Evolutionary conservation across 2,888 invertebrate genomes (phyloP).

Genomic region (Steromphala cineraria): DNA sequence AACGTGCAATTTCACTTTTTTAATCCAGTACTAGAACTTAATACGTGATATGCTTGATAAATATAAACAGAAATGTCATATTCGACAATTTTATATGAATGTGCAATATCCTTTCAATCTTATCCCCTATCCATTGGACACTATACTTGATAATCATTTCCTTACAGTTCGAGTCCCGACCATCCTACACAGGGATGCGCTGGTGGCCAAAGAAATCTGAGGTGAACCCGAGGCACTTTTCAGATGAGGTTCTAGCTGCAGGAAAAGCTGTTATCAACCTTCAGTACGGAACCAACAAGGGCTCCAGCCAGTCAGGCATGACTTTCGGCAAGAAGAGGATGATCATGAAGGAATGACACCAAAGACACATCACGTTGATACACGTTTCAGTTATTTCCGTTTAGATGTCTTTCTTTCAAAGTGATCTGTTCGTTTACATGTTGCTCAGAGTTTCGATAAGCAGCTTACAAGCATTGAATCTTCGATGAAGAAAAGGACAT

Average conservation of each 20-base stretch:
- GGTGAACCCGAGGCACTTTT: conserved; percentile 94
- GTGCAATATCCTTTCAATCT: too few relatives aligned
- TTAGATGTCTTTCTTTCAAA: conserved; percentile 2
- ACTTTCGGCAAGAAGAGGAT: conserved; percentile 78
- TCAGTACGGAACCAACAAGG: conserved; percentile 92
- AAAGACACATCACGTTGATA: background rate
- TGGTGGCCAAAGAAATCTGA: conserved; percentile 98
- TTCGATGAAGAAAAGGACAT: too few relatives aligned
- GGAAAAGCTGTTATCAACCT: conserved; percentile 93
- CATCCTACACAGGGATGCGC: conserved; percentile 79
- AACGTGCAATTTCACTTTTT: too few relatives aligned
- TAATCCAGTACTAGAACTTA: too few relatives aligned
- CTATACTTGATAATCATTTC: background rate
- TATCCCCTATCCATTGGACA: too few relatives aligned
- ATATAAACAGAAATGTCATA: too few relatives aligned
- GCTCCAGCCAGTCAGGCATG: conserved; percentile 96
- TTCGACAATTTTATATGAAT: too few relatives aligned
- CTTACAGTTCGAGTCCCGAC: conserved; percentile 61
- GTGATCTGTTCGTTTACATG: conserved; percentile 3
- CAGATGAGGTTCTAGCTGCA: conserved; percentile 94
- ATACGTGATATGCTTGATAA: too few relatives aligned
- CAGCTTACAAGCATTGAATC: conserved; percentile 5
- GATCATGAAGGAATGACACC: conserved; percentile 51
- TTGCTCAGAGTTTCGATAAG: background rate
- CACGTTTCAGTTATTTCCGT: conserved; percentile 12